A percentile compares a stretch with the other conserved stretches of the same genome.
Evolutionary conservation across 2,113 vertebrate genomes (phyloP).

Genomic region (Gasterosteus nipponicus): DNA sequence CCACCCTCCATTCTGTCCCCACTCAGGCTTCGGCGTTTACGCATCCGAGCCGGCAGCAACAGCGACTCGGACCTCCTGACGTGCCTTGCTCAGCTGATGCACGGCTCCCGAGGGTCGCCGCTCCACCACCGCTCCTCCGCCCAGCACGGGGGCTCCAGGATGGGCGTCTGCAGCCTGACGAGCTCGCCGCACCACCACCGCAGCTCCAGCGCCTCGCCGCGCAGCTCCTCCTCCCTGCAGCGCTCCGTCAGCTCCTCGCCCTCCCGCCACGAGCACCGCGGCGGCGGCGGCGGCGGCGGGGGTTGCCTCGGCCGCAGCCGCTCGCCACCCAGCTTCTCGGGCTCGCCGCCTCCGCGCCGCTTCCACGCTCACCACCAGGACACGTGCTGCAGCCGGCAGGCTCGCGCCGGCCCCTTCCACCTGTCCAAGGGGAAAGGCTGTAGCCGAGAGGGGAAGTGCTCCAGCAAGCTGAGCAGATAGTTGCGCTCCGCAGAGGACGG

Average conservation of each 20-base stretch:
- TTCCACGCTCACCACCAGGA: slow-evolving; percentile 91
- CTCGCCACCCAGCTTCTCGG: slow-evolving; percentile 95
- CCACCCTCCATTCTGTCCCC: slow-evolving; percentile 2
- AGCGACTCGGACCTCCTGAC: slow-evolving; percentile 95
- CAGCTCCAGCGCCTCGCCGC: slow-evolving; percentile 94
- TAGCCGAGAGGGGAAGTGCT: slow-evolving; percentile 89
- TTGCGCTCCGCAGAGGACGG: slow-evolving; percentile 44
- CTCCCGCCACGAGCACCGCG: slow-evolving; percentile 89
- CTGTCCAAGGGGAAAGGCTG: slow-evolving; percentile 79
- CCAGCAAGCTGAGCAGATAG: slow-evolving; percentile 98
- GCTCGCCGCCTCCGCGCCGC: slow-evolving; percentile 92
- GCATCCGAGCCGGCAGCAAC: slow-evolving; percentile 90
- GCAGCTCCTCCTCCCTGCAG: slow-evolving; percentile 92
- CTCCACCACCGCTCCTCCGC: slow-evolving; percentile 80
- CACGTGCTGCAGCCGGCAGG: slow-evolving; percentile 88
- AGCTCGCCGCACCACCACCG: slow-evolving; percentile 87
- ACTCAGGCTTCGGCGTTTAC: slow-evolving; percentile 87
- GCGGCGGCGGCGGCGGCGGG: slow-evolving; percentile 70
- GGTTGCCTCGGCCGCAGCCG: slow-evolving; percentile 90
- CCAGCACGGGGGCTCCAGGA: slow-evolving; percentile 85
- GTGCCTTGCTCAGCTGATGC: slow-evolving; percentile 95
- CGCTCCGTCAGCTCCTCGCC: slow-evolving; percentile 96
- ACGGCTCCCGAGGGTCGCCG: slow-evolving; percentile 86
- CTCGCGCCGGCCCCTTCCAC: slow-evolving; percentile 85
- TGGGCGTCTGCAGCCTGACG: slow-evolving; percentile 88